Conservation (phyloP, 2,113 vertebrate genomes). For the Speoplatyrhinus poulsoni region DNA sequence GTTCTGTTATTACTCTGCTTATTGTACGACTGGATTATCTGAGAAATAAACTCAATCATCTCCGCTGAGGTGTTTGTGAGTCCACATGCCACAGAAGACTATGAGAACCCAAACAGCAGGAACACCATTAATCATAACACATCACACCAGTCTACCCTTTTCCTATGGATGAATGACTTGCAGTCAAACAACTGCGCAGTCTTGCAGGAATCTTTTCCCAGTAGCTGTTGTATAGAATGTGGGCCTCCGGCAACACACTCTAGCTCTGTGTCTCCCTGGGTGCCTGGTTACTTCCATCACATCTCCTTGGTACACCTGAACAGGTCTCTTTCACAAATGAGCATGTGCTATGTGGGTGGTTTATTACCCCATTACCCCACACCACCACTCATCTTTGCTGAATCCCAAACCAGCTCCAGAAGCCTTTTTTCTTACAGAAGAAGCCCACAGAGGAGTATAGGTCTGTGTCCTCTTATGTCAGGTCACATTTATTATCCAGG, state of each 20-base stretch:
- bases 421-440: conserved; percentile 85
- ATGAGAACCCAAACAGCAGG: conserved; percentile 26
- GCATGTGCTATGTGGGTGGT: conserved; percentile 72
- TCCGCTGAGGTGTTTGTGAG: conserved; percentile 65
- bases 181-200: conserved; percentile 14
- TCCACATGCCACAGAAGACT: conserved; percentile 15
- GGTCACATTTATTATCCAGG: conserved; percentile 88
- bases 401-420: conserved; percentile 88
- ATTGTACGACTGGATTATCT: conserved; percentile 49
- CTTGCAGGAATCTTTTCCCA: conserved; percentile 2
- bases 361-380: no score
- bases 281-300: conserved; percentile 74
- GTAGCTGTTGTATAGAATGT: not conserved
- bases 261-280: conserved; percentile 69
- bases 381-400: conserved; percentile 93
- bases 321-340: conserved; percentile 73
- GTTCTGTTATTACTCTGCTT: conserved; percentile 58
- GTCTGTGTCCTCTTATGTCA: conserved; percentile 67
- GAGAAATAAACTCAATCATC: conserved; percentile 40
- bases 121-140: conserved; percentile 1
- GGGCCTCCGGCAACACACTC: conserved; percentile 72
- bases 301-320: conserved; percentile 71
- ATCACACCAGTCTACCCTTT: not conserved
- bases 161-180: not conserved
- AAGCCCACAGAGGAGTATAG: conserved; percentile 74